These are phyloP conservation scores for Lonchura striata DNA, from an alignment of 2,113 vertebrate genomes.

Conservation along the genomic window DNA sequence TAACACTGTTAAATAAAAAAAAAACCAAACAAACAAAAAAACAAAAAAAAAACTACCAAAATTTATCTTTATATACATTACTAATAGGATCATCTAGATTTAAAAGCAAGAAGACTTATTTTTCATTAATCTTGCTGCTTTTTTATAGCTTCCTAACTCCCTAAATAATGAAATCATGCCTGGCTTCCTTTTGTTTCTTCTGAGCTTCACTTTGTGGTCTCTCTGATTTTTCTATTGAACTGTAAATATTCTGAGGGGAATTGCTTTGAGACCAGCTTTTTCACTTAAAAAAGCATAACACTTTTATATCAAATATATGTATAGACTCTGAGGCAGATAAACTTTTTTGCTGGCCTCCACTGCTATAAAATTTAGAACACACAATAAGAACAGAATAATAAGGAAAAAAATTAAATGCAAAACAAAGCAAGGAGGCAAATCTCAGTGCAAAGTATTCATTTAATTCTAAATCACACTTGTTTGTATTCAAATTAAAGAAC, in stretches of 20 bases:
- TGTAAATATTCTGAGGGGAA: background rate
- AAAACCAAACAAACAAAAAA: background rate
- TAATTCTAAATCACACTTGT: background rate
- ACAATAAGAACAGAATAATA: background rate
- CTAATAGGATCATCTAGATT: background rate
- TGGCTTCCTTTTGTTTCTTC: background rate
- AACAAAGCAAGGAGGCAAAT: background rate
- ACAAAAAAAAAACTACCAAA: background rate
- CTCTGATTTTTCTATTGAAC: background rate
- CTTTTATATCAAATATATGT: background rate
- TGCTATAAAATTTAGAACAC: background rate
- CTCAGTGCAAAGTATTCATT: background rate
- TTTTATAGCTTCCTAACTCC: background rate
- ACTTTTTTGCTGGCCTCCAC: background rate
- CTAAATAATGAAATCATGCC: background rate
- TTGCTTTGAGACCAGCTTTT: background rate
- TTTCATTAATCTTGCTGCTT: background rate
- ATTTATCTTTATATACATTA: background rate
- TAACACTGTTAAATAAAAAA: background rate
- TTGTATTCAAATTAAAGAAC: constrained; percentile 9
- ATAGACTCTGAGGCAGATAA: background rate
- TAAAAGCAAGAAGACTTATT: background rate
- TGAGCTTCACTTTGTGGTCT: background rate
- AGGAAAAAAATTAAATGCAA: background rate
- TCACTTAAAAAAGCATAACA: background rate